These are phyloP conservation scores for Columba livia DNA, from an alignment of 2,113 vertebrate species.

Conservation along the genomic window DNA sequence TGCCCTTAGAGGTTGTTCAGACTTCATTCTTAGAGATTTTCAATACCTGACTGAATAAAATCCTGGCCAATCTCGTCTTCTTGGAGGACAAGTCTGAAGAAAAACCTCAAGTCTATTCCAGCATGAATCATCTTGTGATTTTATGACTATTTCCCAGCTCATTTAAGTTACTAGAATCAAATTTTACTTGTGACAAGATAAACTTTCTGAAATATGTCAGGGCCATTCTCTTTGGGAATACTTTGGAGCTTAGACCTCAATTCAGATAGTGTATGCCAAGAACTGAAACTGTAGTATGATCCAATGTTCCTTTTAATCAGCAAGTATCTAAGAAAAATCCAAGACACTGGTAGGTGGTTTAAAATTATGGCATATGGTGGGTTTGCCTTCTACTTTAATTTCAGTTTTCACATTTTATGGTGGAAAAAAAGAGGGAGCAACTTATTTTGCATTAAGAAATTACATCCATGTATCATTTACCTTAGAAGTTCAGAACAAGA, in stretches of 20 bases:
- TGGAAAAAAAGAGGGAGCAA: not conserved
- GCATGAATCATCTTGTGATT: not conserved
- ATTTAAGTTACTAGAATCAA: not conserved
- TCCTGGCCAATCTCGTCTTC: not conserved
- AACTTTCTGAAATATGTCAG: not conserved
- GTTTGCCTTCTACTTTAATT: not conserved
- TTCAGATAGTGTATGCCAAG: not conserved
- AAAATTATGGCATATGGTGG: not conserved
- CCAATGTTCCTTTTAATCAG: not conserved
- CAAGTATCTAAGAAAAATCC: not conserved
- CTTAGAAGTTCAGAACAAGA: not conserved
- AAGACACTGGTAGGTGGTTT: not conserved
- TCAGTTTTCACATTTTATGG: not conserved
- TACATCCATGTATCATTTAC: not conserved
- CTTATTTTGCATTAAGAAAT: not conserved
- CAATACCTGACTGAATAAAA: not conserved
- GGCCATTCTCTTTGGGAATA: not conserved
- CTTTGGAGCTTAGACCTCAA: not conserved
- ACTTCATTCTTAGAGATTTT: not conserved
- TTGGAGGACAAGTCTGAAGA: not conserved
- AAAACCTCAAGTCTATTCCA: not conserved
- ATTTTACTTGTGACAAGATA: not conserved
- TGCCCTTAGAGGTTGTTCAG: not conserved
- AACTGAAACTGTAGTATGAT: not conserved
- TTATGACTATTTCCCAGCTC: not conserved